Base-by-base conservation (phyloP, 2,888 invertebrate species). In the Elysia crispata region DNA sequence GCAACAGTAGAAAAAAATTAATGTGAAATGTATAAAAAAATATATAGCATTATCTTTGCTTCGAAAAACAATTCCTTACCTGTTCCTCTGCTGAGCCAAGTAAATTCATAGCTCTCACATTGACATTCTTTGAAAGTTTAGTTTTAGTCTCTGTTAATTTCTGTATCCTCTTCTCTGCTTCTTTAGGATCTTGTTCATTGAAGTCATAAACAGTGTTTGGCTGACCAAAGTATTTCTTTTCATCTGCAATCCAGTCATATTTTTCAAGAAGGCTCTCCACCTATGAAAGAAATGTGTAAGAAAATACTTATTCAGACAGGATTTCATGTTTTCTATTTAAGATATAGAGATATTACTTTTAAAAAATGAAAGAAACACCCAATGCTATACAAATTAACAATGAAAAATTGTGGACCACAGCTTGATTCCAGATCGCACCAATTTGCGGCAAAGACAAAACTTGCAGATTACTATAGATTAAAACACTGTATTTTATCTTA, bases 81-180 rank as follows among this genome's bases (percentile, higher is more conserved):
- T 95, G 95, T 89, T 97, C 96, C 92, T 97, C 97, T 90, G 97
- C 96, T 88, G 96, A 95, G 77, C 95, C 95, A 77, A 97, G 94
- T 92, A 97, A 94, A 91, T 95, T 95, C 94, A 98, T 97, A 0
- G 97, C 97, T 86, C 96, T 94, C 79, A 95, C 94, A 92, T 97
- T 97, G 13, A 97, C 95, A 79, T 86, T 90, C 83, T 91, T 91
- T 5, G 91, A 89, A 80, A 92, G 84, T 83, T 90, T 92, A 30
- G 90, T 91, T 70, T 90, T 91, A 31, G 94, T 93, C 86, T 95
- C 95, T 94, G 81, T 94, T 93, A 88, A 94, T 94, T 84, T 92
- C 90, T 20, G 95, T 94, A 90, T 93, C 86, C 83, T 94, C 93
- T 85, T 93, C 94, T 84, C 92, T 90, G 92, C 95, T 95, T 93